Base-by-base conservation (phyloP, 2,113 vertebrate genomes). In the Cepphus grylle region DNA sequence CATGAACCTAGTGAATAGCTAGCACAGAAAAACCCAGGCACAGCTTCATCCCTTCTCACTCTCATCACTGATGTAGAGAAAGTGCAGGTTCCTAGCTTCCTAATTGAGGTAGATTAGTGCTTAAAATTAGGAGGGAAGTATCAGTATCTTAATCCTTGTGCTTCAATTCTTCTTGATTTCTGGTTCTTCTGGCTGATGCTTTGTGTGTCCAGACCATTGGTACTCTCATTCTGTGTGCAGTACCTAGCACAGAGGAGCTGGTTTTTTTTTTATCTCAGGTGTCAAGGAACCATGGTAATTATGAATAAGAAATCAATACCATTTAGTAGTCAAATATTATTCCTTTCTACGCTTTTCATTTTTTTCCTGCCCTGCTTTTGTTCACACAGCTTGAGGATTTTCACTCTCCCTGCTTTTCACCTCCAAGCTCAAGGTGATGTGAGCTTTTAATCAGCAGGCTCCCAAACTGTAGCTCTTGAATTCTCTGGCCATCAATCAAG, bases 401-500 rank as follows among this genome's bases (percentile, higher is more conserved):
- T 88, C 63, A 50, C 4, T 55, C 40, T 83, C 29, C 23, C 47
- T 74, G n/a, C 20, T 93, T 93, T 96, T 95, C 32, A 78, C 3
- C 4, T 94, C 72, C 23, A 88, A 43, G 36, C 34, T 90, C 50
- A 81, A 88, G 92, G 76, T 84, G 67, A 78, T 71, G 23, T 43
- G 49, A 81, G 67, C 55, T 93, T 95, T 94, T 88, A 88, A 88
- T 81, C 69, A 93, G 29, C 90, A 93, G 59, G 20, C n/a, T 95
- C 22, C 53, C 26, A 67, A 77, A 78, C 22, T 74, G 38, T 74
- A 83, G 59, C 18, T 94, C 32, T 78, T 71, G 76, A 81, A 56
- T 90, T 94, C 50, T 67, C 27, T 56, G 65, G 23, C 52, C 34
- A 67, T 81, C 58, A 90, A 58, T 47, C 0, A 4, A 74, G 16